Percentiles rank a stretch among this genome's conserved stretches.
These are phyloP conservation scores for Globodera rostochiensis DNA, from an alignment of 1,140 invertebrate genomes.

Conservation along the genomic window DNA sequence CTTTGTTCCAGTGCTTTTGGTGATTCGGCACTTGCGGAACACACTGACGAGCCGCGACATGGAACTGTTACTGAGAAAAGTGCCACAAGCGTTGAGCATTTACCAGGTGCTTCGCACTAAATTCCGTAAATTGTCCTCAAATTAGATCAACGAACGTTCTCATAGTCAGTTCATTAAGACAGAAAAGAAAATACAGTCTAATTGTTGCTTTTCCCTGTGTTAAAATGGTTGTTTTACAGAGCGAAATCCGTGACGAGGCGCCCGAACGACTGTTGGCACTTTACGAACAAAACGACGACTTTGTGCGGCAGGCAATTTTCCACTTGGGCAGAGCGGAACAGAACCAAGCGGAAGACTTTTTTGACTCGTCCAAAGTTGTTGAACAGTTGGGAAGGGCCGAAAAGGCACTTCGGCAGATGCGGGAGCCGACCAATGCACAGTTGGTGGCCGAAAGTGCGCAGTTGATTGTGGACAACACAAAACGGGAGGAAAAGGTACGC, in stretches of 20 bases:
- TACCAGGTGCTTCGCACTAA: constrained; percentile 18
- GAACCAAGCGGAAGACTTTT: constrained; percentile 20
- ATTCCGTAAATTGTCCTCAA: background rate
- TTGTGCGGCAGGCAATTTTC: constrained; percentile 38
- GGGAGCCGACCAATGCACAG: constrained; percentile 28
- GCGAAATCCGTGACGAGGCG: constrained; percentile 39
- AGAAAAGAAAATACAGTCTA: background rate
- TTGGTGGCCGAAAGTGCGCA: constrained; percentile 29
- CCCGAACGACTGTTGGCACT: constrained; percentile 36
- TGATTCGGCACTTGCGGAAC: constrained; percentile 33
- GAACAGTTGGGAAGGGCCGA: constrained; percentile 31
- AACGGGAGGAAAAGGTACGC: constrained; percentile 33
- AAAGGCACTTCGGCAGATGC: constrained; percentile 33
- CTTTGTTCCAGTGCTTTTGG: constrained; percentile 38
- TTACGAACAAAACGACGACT: constrained; percentile 43
- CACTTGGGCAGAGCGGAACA: constrained; percentile 33
- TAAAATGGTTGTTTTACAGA: constrained; percentile 23
- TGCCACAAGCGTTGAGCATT: constrained; percentile 36
- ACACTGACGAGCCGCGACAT: constrained; percentile 26
- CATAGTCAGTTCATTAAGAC: too few species aligned
- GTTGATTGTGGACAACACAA: constrained; percentile 31
- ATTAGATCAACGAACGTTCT: too few species aligned
- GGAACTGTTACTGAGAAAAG: constrained; percentile 40
- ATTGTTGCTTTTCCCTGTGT: background rate
- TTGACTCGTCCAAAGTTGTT: constrained; percentile 23